phyloP scores from a whole-genome alignment of 2,113 vertebrate species.

The Eidolon helvum region DNA sequence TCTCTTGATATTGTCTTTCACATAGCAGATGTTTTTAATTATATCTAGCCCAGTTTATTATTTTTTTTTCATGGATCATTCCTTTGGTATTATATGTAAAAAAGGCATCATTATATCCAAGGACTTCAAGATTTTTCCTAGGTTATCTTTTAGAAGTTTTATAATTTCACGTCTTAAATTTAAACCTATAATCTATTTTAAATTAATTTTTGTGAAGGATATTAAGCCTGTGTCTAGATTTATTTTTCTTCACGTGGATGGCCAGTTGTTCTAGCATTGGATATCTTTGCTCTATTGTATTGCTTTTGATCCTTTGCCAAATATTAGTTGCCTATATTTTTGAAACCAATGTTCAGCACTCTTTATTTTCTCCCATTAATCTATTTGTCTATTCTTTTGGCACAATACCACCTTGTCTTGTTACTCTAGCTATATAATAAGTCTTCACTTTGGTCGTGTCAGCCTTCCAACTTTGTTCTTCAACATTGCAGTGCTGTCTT shows the following conservation, averaged over 20 bases:
- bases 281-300: background rate
- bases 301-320: background rate
- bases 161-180: background rate
- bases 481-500: no score
- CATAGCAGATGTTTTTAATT: background rate
- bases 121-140: background rate
- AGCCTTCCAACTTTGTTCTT: background rate
- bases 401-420: background rate
- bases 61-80: background rate
- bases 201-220: background rate
- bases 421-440: background rate
- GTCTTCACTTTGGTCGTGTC: background rate
- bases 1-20: background rate
- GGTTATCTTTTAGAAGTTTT: background rate
- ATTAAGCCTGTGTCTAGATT: background rate
- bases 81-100: background rate
- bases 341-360: background rate
- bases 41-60: background rate
- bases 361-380: background rate
- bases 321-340: background rate
- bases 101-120: background rate
- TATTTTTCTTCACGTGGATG: background rate
- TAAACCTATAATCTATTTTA: background rate
- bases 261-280: background rate
- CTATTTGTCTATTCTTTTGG: background rate